phyloP scores from a whole-genome alignment of 30 jellyfish, hydroid and myxozoan genomes.

The Morbakka virulenta region DNA sequence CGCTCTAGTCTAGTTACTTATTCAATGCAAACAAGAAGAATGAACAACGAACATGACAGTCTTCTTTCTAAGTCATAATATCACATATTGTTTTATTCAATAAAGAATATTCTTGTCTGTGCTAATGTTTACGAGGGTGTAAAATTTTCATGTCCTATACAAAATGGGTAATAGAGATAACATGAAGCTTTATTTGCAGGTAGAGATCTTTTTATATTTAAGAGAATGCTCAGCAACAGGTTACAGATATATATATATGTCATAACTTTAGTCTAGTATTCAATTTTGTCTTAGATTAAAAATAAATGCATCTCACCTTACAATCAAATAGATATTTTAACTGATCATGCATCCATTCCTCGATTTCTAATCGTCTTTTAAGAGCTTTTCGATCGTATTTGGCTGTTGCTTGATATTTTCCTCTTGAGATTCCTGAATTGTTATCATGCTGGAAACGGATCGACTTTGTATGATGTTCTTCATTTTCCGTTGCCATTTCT shows the following conservation, averaged over 20 bases:
- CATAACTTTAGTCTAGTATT: too few relatives aligned
- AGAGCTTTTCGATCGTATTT: slow-evolving; percentile 77
- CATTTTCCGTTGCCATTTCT: not conserved
- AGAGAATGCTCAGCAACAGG: not conserved
- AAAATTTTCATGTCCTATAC: too few relatives aligned
- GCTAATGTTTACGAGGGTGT: too few relatives aligned
- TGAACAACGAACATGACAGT: too few relatives aligned
- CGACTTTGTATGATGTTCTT: slow-evolving; percentile 19
- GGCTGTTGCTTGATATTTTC: slow-evolving; percentile 88
- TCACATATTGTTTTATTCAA: too few relatives aligned
- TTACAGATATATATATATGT: not conserved
- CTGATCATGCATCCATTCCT: slow-evolving; percentile 90
- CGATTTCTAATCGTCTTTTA: slow-evolving; percentile 69
- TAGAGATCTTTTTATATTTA: too few relatives aligned
- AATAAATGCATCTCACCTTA: slow-evolving; percentile 59
- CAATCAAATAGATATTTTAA: slow-evolving; percentile 55
- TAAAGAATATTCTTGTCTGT: too few relatives aligned
- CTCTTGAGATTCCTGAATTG: slow-evolving; percentile 44
- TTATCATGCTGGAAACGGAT: slow-evolving; percentile 65
- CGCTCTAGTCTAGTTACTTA: too few relatives aligned
- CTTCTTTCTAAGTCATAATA: too few relatives aligned
- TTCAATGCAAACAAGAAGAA: too few relatives aligned
- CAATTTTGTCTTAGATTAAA: not conserved
- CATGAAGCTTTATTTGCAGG: too few relatives aligned
- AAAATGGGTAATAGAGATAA: too few relatives aligned